Evolutionary conservation across 23 tunicate genomes (phyloP).

Genomic region (Ascidia mentula): DNA sequence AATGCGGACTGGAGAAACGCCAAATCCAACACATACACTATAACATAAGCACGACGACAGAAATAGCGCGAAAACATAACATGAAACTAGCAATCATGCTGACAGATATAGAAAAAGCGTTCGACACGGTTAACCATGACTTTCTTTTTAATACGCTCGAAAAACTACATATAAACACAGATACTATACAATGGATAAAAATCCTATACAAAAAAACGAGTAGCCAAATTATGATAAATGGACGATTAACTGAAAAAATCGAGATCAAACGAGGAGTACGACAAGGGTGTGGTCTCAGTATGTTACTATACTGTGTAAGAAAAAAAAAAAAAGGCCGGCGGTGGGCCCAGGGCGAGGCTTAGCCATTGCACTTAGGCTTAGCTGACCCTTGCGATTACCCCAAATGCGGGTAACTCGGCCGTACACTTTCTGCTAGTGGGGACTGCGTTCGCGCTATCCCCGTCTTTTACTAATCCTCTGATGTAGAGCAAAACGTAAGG

Average conservation of each 20-base stretch:
- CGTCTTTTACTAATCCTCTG: too few species aligned
- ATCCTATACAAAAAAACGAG: background rate
- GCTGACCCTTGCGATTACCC: too few species aligned
- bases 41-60: background rate
- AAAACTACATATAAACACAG: background rate
- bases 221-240: slow-evolving; percentile 12
- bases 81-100: too few species aligned
- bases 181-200: background rate
- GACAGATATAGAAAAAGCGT: background rate
- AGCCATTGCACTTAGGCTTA: too few species aligned
- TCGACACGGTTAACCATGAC: slow-evolving; percentile 10
- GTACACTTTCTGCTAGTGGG: too few species aligned
- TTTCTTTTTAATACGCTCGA: slow-evolving; percentile 13
- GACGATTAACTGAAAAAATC: background rate
- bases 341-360: too few species aligned
- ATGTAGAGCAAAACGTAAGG: too few species aligned
- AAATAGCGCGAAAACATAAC: background rate
- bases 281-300: too few species aligned
- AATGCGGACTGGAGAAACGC: background rate
- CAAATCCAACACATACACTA: background rate
- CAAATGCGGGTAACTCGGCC: too few species aligned
- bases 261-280: slow-evolving; percentile 11
- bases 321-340: too few species aligned
- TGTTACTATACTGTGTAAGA: too few species aligned
- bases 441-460: too few species aligned